Evolutionary conservation across 2,113 vertebrate species (phyloP).

Genomic region (Rhabdornis inornatus): DNA sequence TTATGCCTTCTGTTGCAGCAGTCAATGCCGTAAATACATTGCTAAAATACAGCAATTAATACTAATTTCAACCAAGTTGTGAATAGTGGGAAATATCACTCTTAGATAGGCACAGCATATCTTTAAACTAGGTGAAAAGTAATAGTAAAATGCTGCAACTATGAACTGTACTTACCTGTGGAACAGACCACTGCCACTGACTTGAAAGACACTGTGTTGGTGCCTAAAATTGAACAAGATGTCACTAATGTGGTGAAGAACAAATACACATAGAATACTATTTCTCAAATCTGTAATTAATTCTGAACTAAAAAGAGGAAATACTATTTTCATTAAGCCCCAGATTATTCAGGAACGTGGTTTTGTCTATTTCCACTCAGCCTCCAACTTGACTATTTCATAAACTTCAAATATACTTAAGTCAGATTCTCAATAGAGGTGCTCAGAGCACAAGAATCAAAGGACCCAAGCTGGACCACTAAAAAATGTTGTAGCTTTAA

Average conservation of each 20-base stretch:
- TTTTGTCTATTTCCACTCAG: not conserved
- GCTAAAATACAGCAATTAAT: not conserved
- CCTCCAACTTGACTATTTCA: not conserved
- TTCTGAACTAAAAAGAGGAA: not conserved
- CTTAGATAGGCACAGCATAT: not conserved
- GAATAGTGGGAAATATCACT: not conserved
- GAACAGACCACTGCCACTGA: conserved; percentile 77
- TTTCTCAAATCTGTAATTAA: not conserved
- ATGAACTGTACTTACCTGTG: conserved; percentile 68
- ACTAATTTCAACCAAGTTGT: not conserved
- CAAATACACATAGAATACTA: not conserved
- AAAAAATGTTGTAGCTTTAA: not conserved
- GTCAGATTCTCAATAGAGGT: not conserved
- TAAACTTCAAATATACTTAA: not conserved
- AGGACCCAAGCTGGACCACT: fast-evolving
- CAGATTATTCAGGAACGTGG: not conserved
- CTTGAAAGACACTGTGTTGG: conserved; percentile 72
- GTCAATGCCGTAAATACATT: not conserved
- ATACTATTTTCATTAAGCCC: not conserved
- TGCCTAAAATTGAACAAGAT: conserved; percentile 55
- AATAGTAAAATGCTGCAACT: not conserved
- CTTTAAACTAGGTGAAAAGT: not conserved
- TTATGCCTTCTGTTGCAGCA: not conserved
- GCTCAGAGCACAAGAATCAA: not conserved
- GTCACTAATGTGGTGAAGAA: not conserved